Evolutionary conservation across 37 sponge, comb jelly and placozoan species (phyloP).

Genomic region (Beroe ovata): DNA sequence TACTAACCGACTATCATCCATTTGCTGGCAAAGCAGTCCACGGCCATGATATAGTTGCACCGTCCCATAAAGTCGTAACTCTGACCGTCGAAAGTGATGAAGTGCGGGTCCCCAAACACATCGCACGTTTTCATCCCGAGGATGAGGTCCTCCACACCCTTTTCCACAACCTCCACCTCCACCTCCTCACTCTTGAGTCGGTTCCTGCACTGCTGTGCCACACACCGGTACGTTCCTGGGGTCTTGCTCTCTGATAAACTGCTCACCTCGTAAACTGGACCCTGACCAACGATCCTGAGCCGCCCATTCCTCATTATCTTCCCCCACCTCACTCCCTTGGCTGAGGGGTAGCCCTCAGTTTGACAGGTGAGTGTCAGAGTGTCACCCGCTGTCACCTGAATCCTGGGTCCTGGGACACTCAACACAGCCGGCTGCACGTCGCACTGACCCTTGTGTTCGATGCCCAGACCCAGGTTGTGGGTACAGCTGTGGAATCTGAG

Average conservation of each 20-base stretch:
- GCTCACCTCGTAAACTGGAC: background rate
- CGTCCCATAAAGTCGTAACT: conserved; percentile 43
- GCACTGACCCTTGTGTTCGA: background rate
- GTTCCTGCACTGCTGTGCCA: conserved; percentile 30
- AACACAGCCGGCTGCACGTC: background rate
- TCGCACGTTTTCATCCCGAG: background rate
- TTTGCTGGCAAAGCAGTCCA: background rate
- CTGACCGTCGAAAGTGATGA: conserved; percentile 16
- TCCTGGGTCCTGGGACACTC: background rate
- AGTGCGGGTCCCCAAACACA: conserved; percentile 38
- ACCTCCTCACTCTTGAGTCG: background rate
- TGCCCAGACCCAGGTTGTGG: background rate
- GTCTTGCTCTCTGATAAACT: background rate
- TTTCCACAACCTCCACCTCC: background rate
- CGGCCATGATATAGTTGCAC: conserved; percentile 29
- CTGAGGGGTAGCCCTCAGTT: background rate
- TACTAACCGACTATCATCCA: conserved; percentile 45
- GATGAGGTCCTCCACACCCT: background rate
- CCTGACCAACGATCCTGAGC: background rate
- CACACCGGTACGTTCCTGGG: background rate
- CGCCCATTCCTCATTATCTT: background rate
- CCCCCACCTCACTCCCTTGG: background rate
- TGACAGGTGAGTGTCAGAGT: background rate
- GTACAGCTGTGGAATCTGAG: conserved; percentile 1
- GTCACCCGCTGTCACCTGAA: background rate